These are phyloP conservation scores for Narcine bancroftii DNA, from an alignment of 2,113 vertebrate genomes.

Conservation along the genomic window DNA sequence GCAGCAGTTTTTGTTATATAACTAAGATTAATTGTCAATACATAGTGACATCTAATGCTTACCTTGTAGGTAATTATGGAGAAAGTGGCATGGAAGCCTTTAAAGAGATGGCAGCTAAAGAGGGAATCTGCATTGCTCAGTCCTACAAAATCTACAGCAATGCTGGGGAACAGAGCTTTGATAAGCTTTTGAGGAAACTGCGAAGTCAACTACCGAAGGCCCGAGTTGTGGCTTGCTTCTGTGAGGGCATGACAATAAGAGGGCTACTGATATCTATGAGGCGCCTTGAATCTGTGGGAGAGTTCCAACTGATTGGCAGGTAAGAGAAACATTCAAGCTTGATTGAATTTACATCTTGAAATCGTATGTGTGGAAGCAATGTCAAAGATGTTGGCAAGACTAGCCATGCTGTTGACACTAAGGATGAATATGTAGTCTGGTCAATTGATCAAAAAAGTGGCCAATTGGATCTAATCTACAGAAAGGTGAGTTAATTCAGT, in stretches of 20 bases:
- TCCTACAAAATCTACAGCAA: slow-evolving; percentile 99
- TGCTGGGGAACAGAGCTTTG: slow-evolving; percentile 87
- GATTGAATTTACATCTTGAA: not conserved
- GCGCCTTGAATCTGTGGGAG: slow-evolving; percentile 76
- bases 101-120: slow-evolving; percentile 92
- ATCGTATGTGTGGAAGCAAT: not conserved
- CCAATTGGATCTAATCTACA: too few relatives aligned
- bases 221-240: slow-evolving; percentile 92
- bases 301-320: slow-evolving; percentile 93
- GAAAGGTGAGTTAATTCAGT: too few relatives aligned
- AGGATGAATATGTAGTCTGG: too few relatives aligned
- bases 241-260: slow-evolving; percentile 94
- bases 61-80: slow-evolving; percentile 81
- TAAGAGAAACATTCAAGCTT: slow-evolving; percentile 54
- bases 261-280: slow-evolving; percentile 96
- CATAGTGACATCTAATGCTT: not conserved
- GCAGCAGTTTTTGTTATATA: not conserved
- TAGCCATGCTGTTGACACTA: too few relatives aligned
- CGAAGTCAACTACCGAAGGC: slow-evolving; percentile 85
- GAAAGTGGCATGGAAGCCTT: slow-evolving; percentile 99
- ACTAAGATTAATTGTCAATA: not conserved
- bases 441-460: too few relatives aligned
- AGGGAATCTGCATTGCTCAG: slow-evolving; percentile 95
- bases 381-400: too few relatives aligned
- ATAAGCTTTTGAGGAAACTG: slow-evolving; percentile 81